phyloP scores from a whole-genome alignment of 1,140 invertebrate genomes.

The Pinna nobilis region DNA sequence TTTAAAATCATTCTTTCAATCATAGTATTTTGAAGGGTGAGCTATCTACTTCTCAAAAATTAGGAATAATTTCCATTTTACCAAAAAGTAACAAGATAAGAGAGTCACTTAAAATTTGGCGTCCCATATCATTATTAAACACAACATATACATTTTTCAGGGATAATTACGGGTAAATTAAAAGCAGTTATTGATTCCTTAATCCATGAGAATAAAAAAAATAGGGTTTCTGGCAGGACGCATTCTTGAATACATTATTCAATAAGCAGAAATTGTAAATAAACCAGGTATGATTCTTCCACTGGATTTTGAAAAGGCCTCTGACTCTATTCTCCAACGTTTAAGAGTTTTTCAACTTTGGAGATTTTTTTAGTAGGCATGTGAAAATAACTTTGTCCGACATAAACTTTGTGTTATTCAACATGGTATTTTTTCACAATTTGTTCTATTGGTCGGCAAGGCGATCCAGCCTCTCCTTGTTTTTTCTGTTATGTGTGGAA shows the following conservation, averaged over 20 bases:
- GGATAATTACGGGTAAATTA: neutral
- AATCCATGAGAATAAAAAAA: slow-evolving; percentile 26
- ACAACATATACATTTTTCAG: slow-evolving; percentile 5
- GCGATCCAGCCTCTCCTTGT: neutral
- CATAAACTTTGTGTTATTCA: neutral
- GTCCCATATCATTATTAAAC: slow-evolving; percentile 42
- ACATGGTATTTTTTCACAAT: neutral
- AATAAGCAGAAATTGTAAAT: slow-evolving; percentile 9
- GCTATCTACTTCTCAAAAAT: slow-evolving; percentile 16
- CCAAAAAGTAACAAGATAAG: slow-evolving; percentile 37
- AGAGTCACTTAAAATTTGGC: slow-evolving; percentile 36
- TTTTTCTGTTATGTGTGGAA: neutral
- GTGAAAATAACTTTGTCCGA: neutral
- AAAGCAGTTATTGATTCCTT: neutral
- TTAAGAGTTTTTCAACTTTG: slow-evolving; percentile 18
- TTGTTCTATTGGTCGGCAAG: neutral
- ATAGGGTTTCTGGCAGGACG: slow-evolving; percentile 24
- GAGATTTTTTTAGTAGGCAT: neutral
- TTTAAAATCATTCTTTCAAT: slow-evolving; percentile 7
- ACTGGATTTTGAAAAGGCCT: slow-evolving; percentile 31
- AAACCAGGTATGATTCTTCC: slow-evolving; percentile 7
- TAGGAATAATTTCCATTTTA: slow-evolving; percentile 27
- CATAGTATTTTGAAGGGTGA: slow-evolving; percentile 1
- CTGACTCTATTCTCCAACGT: neutral
- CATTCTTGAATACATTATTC: slow-evolving; percentile 17